Percentiles rank a stretch among this genome's conserved stretches.
phyloP scores from a whole-genome alignment of 2,888 invertebrate species.

The Drosophila parthenogenetica region DNA sequence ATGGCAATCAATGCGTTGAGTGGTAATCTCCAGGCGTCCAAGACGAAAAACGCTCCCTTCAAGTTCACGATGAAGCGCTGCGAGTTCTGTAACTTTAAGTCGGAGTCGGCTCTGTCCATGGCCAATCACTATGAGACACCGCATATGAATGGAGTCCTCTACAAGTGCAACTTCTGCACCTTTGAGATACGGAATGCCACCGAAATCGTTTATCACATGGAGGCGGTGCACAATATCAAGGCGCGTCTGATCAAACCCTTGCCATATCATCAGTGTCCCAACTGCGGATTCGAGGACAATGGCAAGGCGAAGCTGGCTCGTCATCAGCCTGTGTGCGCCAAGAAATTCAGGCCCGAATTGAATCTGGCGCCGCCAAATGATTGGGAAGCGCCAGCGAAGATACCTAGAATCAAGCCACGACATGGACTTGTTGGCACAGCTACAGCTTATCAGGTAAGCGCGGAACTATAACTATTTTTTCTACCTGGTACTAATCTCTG shows the following conservation, averaged over 20 bases:
- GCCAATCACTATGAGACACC: constrained; percentile 95
- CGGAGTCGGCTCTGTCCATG: constrained; percentile 93
- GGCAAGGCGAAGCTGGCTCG: constrained; percentile 95
- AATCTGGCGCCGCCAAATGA: constrained; percentile 95
- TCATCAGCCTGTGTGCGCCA: constrained; percentile 94
- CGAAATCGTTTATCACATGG: constrained; percentile 96
- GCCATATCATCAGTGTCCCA: constrained; percentile 95
- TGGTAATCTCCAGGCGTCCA: constrained; percentile 93
- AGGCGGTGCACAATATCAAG: constrained; percentile 93
- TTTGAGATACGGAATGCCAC: constrained; percentile 93
- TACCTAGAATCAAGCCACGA: constrained; percentile 88
- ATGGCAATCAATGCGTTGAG: constrained; percentile 92
- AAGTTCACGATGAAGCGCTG: constrained; percentile 92
- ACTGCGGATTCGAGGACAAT: constrained; percentile 97
- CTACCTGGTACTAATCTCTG: background rate
- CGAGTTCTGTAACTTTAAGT: constrained; percentile 95
- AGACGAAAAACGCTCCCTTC: constrained; percentile 93
- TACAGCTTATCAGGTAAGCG: constrained; percentile 84
- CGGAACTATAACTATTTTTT: background rate
- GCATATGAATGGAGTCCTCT: constrained; percentile 94
- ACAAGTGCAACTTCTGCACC: constrained; percentile 94
- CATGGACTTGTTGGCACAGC: constrained; percentile 85
- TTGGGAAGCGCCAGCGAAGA: constrained; percentile 97
- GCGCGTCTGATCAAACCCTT: constrained; percentile 94
- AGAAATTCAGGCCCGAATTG: constrained; percentile 94